A percentile compares a stretch with the other conserved stretches of the same genome.
Evolutionary conservation across 2,113 vertebrate genomes (phyloP).

Genomic region (rabbit (Oryctolagus cuniculus)): mOryCun1.1 NC_091434.1:111358001-111358500

Average conservation of each 20-base stretch:
- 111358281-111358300: neutral
- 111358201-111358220: neutral
- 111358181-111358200: conserved; percentile 25
- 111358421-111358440: neutral
- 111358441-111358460: too few species aligned
- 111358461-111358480: too few species aligned
- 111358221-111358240: neutral
- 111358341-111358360: neutral
- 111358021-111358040: neutral
- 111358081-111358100: neutral
- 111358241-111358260: conserved; percentile 54
- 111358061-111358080: conserved; percentile 3
- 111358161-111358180: conserved; percentile 40
- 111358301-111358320: conserved; percentile 4
- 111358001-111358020: neutral
- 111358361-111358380: conserved; percentile 30
- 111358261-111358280: conserved; percentile 2
- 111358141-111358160: conserved; percentile 42
- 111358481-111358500: too few species aligned
- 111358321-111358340: neutral
- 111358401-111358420: conserved; percentile 34
- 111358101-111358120: neutral
- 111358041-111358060: conserved; percentile 18
- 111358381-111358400: neutral
- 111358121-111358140: neutral